Evolutionary conservation across 1,140 invertebrate species (phyloP).

Genomic region (Neodiprion virginianus): DNA sequence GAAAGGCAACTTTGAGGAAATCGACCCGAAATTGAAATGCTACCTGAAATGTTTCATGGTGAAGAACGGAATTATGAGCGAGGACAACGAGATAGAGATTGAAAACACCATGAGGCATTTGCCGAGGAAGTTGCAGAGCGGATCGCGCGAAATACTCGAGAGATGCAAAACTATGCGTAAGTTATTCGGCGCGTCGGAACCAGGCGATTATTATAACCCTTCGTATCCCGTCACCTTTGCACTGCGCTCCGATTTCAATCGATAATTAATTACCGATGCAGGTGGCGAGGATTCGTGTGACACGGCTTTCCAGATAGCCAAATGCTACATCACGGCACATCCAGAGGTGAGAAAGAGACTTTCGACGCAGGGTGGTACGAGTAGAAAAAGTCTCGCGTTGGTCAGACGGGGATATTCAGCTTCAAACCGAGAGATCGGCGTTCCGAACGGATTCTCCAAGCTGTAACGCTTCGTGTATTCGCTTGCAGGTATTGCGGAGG

Average conservation of each 20-base stretch:
- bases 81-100: slow-evolving; percentile 40
- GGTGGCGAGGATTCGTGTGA: slow-evolving; percentile 43
- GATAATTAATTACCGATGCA: slow-evolving; percentile 20
- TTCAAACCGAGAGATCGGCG: too few relatives aligned
- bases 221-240: too few relatives aligned
- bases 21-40: slow-evolving; percentile 47
- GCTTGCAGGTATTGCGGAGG: not conserved
- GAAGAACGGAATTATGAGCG: slow-evolving; percentile 43
- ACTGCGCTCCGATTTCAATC: not conserved
- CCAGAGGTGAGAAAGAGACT: slow-evolving; percentile 37
- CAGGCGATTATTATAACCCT: not conserved
- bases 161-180: slow-evolving; percentile 44
- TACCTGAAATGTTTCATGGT: slow-evolving; percentile 50
- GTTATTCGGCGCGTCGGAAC: slow-evolving; percentile 16
- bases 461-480: too few relatives aligned
- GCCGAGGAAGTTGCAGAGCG: slow-evolving; percentile 36
- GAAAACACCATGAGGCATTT: slow-evolving; percentile 42
- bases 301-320: slow-evolving; percentile 45
- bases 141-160: slow-evolving; percentile 36
- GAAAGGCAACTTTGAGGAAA: slow-evolving; percentile 39
- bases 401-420: too few relatives aligned
- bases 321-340: slow-evolving; percentile 41
- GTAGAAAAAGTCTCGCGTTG: too few relatives aligned
- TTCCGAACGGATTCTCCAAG: too few relatives aligned
- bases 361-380: too few relatives aligned